Conservation (phyloP, 2,888 invertebrate genomes). For the Nemurella pictetii region DNA sequence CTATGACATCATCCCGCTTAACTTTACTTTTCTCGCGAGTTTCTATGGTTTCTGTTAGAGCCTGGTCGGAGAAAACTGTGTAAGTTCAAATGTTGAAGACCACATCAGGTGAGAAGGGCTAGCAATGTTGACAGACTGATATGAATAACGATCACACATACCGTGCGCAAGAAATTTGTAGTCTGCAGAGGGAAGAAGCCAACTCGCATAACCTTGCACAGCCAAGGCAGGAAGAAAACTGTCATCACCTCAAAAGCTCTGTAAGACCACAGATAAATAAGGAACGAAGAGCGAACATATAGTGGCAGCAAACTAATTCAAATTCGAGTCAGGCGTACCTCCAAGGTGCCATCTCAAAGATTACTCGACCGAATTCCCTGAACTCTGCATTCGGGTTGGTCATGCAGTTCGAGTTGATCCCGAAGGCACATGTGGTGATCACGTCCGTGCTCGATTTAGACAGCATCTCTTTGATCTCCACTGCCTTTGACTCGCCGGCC, state of each 20-base stretch:
- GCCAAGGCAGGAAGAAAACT: slow-evolving; percentile 24
- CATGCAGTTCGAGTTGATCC: slow-evolving; percentile 32
- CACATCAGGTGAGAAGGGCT: too few relatives aligned
- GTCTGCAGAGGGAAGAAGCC: slow-evolving; percentile 29
- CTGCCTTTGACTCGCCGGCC: neutral
- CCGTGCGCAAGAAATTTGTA: slow-evolving; percentile 20
- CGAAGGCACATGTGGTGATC: slow-evolving; percentile 33
- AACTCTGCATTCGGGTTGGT: slow-evolving; percentile 32
- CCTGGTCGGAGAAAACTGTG: too few relatives aligned
- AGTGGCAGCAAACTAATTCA: neutral
- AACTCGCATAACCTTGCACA: neutral
- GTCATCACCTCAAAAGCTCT: slow-evolving; percentile 30
- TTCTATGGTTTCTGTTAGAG: slow-evolving; percentile 21
- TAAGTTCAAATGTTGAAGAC: too few relatives aligned
- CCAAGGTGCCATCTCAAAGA: neutral
- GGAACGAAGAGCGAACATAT: too few relatives aligned
- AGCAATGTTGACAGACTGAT: neutral
- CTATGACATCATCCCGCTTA: slow-evolving; percentile 19
- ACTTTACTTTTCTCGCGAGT: slow-evolving; percentile 27
- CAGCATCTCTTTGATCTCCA: slow-evolving; percentile 35
- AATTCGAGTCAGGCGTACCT: neutral
- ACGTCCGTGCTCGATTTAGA: slow-evolving; percentile 33
- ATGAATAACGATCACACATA: slow-evolving; percentile 1
- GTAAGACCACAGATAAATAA: neutral
- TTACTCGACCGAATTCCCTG: slow-evolving; percentile 26